phyloP scores from a whole-genome alignment of 2,113 vertebrate genomes.

The Rhinolophus ferrumequinum region DNA sequence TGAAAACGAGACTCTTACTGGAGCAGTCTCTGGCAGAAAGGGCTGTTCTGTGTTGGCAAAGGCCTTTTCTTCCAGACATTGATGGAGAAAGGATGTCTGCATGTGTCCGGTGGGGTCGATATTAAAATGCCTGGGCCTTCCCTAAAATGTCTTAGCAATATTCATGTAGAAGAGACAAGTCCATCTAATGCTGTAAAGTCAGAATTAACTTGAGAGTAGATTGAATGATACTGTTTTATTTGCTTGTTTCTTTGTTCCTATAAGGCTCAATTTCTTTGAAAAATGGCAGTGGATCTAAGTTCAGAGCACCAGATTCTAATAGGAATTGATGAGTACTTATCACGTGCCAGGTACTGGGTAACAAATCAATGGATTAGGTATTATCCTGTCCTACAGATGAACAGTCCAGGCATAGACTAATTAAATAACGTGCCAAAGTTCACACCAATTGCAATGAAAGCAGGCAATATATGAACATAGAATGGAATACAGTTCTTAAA shows the following conservation, averaged over 20 bases:
- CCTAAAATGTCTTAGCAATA: not conserved
- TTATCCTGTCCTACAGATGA: not conserved
- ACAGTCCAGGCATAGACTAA: not conserved
- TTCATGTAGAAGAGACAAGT: not conserved
- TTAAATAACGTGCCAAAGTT: not conserved
- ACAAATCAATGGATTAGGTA: not conserved
- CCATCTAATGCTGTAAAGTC: not conserved
- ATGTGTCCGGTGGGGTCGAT: not conserved
- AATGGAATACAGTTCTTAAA: constrained; percentile 20
- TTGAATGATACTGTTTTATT: not conserved
- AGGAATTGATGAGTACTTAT: not conserved
- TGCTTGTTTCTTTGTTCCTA: not conserved
- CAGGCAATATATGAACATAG: not conserved
- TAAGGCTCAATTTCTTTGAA: not conserved
- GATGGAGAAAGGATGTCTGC: not conserved
- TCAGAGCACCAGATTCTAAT: not conserved
- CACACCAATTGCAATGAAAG: not conserved
- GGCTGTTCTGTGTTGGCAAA: not conserved
- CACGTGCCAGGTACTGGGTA: not conserved
- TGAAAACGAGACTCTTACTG: not conserved
- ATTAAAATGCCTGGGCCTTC: not conserved
- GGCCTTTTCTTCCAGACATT: not conserved
- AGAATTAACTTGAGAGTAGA: not conserved
- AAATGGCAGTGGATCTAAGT: not conserved
- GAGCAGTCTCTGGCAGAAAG: not conserved